These are phyloP conservation scores for Apodemus agrarius DNA, from an alignment of 2,797 vertebrate species.

Conservation along the genomic window DNA sequence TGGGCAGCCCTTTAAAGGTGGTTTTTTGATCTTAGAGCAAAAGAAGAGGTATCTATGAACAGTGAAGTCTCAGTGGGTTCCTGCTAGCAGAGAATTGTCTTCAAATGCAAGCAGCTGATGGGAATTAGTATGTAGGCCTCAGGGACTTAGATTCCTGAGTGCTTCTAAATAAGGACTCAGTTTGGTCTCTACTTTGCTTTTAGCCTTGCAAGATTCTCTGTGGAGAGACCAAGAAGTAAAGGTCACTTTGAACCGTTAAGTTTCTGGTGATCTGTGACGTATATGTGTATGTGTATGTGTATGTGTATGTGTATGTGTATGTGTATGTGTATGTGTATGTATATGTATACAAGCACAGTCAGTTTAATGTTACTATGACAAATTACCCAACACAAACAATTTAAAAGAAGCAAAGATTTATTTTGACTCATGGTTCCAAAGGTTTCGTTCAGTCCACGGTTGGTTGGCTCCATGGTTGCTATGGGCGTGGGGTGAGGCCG, in stretches of 20 bases:
- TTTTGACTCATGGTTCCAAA: background rate
- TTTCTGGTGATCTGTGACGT: constrained; percentile 2
- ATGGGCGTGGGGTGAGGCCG: background rate
- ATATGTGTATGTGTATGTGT: background rate
- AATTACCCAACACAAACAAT: background rate
- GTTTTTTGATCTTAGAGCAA: background rate
- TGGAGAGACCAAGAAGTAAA: background rate
- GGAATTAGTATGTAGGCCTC: background rate
- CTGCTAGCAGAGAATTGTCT: background rate
- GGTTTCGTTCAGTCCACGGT: too few relatives aligned
- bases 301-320: too few relatives aligned
- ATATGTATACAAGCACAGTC: background rate
- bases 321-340: too few relatives aligned
- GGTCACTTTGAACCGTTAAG: constrained; percentile 3
- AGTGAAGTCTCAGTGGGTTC: background rate
- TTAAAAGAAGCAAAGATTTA: background rate
- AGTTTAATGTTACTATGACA: background rate
- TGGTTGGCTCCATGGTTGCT: background rate
- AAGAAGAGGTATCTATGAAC: background rate
- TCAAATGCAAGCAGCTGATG: background rate
- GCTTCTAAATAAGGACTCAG: background rate
- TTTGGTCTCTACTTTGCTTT: background rate
- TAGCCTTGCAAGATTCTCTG: background rate
- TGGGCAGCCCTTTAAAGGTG: background rate
- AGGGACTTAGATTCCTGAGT: background rate